These are phyloP conservation scores for Gyrodactylus bullatarudis DNA, from an alignment of 1,140 invertebrate genomes.

Conservation along the genomic window DNA sequence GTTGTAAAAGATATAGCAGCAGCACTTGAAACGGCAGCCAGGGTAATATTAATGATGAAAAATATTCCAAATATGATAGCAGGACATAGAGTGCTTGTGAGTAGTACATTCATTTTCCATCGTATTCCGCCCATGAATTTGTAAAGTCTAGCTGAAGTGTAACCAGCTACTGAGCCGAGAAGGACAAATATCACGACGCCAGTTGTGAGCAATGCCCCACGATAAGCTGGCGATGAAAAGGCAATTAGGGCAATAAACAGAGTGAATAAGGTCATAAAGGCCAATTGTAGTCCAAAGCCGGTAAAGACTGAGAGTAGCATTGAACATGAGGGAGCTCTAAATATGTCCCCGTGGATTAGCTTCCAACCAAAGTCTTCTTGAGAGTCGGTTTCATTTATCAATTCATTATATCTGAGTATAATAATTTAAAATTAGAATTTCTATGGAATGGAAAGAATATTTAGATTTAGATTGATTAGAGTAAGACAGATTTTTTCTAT, in stretches of 20 bases:
- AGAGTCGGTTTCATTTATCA: conserved; percentile 39
- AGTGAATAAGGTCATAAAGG: conserved; percentile 29
- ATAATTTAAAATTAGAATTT: not conserved
- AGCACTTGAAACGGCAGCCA: conserved; percentile 70
- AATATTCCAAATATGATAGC: conserved; percentile 70
- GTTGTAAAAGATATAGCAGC: conserved; percentile 83
- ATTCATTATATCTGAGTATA: not conserved
- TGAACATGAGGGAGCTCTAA: conserved; percentile 52
- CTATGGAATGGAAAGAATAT: not conserved
- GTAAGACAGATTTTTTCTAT: not conserved
- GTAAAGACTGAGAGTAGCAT: conserved; percentile 75
- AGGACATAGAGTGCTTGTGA: conserved; percentile 72
- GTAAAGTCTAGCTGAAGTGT: conserved; percentile 69
- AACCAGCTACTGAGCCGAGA: conserved; percentile 68
- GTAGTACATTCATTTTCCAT: conserved; percentile 83
- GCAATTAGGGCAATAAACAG: conserved; percentile 68
- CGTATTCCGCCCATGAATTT: conserved; percentile 75
- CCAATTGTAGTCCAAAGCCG: conserved; percentile 66
- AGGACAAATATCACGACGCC: conserved; percentile 65
- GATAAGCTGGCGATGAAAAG: conserved; percentile 81
- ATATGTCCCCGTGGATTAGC: conserved; percentile 26
- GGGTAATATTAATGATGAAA: conserved; percentile 70
- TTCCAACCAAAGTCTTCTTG: conserved; percentile 99
- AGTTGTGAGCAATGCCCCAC: conserved; percentile 88
- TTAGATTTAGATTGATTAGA: not conserved